Conservation (phyloP, 2,888 invertebrate species). For the Gymnocheta viridis region DNA sequence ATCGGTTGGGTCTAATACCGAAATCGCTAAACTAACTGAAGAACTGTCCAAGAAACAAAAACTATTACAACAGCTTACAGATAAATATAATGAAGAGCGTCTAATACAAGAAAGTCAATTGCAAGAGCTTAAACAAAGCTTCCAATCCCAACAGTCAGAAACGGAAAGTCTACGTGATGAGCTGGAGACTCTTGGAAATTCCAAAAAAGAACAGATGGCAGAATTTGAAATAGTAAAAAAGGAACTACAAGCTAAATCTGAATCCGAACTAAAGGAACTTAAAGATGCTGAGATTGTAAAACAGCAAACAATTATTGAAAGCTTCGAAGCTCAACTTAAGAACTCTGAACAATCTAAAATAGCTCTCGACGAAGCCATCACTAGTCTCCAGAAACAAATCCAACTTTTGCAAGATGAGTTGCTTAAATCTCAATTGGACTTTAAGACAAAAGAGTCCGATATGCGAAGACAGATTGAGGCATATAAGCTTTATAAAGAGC, state of each 20-base stretch:
- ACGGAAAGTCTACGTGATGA: slow-evolving; percentile 63
- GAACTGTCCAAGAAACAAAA: slow-evolving; percentile 73
- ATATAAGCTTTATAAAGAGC: slow-evolving; percentile 59
- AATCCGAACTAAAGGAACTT: slow-evolving; percentile 50
- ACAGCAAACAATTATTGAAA: slow-evolving; percentile 68
- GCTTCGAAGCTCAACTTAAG: slow-evolving; percentile 71
- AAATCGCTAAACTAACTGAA: slow-evolving; percentile 73
- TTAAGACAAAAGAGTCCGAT: slow-evolving; percentile 71
- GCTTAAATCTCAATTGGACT: slow-evolving; percentile 71
- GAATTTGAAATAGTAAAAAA: slow-evolving; percentile 66
- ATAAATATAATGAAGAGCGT: slow-evolving; percentile 72
- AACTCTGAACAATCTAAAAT: slow-evolving; percentile 68
- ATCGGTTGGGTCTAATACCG: slow-evolving; percentile 71
- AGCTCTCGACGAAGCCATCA: slow-evolving; percentile 70
- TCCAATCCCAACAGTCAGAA: slow-evolving; percentile 72
- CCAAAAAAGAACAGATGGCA: slow-evolving; percentile 55
- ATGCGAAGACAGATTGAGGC: slow-evolving; percentile 70
- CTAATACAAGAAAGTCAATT: slow-evolving; percentile 73
- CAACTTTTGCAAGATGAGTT: slow-evolving; percentile 72
- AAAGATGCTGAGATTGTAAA: slow-evolving; percentile 66
- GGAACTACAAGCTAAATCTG: slow-evolving; percentile 48
- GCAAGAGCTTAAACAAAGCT: slow-evolving; percentile 73
- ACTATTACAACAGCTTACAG: slow-evolving; percentile 72
- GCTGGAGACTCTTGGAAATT: slow-evolving; percentile 44
- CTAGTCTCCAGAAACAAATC: slow-evolving; percentile 71